Conservation (phyloP, 2,113 vertebrate genomes). For the Otocyon megalotis region DNA sequence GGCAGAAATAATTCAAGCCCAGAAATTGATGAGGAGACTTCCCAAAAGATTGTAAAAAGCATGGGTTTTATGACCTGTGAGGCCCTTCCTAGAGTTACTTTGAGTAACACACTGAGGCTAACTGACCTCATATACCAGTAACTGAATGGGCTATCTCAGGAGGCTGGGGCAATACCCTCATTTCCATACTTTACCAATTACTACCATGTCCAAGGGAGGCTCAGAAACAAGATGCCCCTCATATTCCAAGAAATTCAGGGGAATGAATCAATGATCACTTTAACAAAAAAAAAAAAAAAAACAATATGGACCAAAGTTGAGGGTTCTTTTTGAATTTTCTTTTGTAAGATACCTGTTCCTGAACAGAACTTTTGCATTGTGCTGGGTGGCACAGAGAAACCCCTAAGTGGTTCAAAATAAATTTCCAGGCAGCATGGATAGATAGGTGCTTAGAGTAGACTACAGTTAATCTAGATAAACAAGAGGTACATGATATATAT, state of each 20-base stretch:
- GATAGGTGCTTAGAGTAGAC: neutral
- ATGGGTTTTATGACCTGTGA: neutral
- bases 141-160: neutral
- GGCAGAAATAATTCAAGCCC: neutral
- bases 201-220: neutral
- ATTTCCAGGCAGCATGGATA: neutral
- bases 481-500: neutral
- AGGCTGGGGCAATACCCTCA: neutral
- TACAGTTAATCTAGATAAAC: neutral
- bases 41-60: neutral
- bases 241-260: neutral
- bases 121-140: neutral
- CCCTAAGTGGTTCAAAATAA: neutral
- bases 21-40: neutral
- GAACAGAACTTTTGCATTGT: neutral
- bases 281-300: neutral
- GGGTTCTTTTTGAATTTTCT: neutral
- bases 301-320: neutral
- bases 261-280: neutral
- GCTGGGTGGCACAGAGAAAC: neutral
- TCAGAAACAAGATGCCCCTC: neutral
- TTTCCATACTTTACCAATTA: neutral
- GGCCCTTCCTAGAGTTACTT: neutral
- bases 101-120: neutral
- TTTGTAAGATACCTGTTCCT: neutral